A percentile compares a stretch with the other conserved stretches of the same genome.
Evolutionary conservation across 2,113 vertebrate genomes (phyloP).

Genomic region (Ctenodactylus gundi): DNA sequence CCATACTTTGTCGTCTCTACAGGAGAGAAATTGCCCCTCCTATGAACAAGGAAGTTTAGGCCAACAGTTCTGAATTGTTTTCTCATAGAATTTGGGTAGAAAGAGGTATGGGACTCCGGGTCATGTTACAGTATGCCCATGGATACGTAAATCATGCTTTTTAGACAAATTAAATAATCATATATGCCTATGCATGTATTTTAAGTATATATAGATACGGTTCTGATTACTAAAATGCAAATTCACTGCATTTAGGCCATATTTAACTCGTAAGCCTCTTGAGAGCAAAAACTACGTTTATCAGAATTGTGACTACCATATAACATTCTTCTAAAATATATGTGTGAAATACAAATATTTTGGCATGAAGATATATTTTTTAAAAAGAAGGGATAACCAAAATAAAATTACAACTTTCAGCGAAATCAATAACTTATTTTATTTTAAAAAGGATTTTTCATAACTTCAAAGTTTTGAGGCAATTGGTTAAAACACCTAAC

Average conservation of each 20-base stretch:
- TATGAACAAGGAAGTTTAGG: neutral
- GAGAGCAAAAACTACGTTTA: neutral
- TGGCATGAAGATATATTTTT: neutral
- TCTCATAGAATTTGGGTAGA: neutral
- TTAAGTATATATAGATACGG: neutral
- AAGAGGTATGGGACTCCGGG: neutral
- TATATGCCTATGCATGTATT: neutral
- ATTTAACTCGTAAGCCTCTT: conserved; percentile 18
- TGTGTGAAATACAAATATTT: neutral
- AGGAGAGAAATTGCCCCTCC: neutral
- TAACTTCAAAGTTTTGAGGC: neutral
- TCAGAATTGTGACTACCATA: neutral
- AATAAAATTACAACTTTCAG: neutral
- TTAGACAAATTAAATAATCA: neutral
- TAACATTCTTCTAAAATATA: neutral
- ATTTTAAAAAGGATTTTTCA: neutral
- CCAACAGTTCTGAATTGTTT: neutral
- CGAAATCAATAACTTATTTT: neutral
- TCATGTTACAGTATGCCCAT: neutral
- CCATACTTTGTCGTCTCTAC: neutral
- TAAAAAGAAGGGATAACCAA: neutral
- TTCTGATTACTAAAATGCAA: neutral
- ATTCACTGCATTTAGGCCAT: neutral
- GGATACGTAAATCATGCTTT: neutral
- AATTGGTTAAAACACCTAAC: neutral